Conservation (phyloP, 2,797 vertebrate genomes). For the Orestias chungarensis region DNA sequence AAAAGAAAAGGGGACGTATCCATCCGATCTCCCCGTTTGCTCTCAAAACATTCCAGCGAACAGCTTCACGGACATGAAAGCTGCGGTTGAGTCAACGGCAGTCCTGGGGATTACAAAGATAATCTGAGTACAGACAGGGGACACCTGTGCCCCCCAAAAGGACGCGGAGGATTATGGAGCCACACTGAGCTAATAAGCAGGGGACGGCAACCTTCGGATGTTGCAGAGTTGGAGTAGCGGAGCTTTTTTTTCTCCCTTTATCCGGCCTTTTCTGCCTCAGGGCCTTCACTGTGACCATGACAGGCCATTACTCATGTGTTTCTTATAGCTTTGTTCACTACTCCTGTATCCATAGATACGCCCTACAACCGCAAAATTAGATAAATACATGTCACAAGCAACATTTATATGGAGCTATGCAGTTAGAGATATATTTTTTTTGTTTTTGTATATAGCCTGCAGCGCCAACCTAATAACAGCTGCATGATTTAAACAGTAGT, state of each 20-base stretch:
- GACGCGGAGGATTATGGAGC: conserved; percentile 75
- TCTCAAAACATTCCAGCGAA: conserved; percentile 53
- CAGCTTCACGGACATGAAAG: conserved; percentile 73
- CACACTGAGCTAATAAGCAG: conserved; percentile 74
- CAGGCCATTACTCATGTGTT: conserved; percentile 13
- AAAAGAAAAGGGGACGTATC: conserved; percentile 35
- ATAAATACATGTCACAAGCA: conserved; percentile 8
- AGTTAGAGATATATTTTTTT: conserved; percentile 13
- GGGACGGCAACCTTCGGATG: conserved; percentile 40
- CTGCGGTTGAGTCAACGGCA: conserved; percentile 47
- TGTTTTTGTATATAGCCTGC: conserved; percentile 8
- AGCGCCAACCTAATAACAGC: conserved; percentile 3
- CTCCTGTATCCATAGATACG: conserved; percentile 9
- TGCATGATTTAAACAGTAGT: conserved; percentile 17
- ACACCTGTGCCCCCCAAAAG: conserved; percentile 79
- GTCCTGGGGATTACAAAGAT: conserved; percentile 76
- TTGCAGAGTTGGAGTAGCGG: conserved; percentile 26
- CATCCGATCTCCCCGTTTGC: conserved; percentile 54
- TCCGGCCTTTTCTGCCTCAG: conserved; percentile 9
- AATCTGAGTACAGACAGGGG: conserved; percentile 82
- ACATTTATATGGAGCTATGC: conserved; percentile 8
- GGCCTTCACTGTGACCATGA: conserved; percentile 4
- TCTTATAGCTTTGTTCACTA: background rate
- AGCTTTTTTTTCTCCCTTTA: conserved; percentile 49
- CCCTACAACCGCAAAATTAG: background rate